These are phyloP conservation scores for Nematopogon swammerdamellus DNA, from an alignment of 2,888 invertebrate genomes.

Conservation along the genomic window DNA sequence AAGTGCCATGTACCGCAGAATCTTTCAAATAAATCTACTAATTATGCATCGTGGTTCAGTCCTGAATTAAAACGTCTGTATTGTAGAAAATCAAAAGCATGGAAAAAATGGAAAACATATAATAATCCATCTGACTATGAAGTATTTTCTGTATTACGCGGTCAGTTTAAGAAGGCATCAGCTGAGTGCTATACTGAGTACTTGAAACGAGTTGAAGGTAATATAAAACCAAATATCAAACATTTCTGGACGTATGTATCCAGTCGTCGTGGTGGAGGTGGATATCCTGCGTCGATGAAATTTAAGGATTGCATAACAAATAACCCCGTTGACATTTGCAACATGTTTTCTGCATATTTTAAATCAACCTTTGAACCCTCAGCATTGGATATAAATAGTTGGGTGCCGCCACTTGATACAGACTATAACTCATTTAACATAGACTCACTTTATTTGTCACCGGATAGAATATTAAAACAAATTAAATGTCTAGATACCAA, in stretches of 20 bases:
- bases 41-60: slow-evolving; percentile 9
- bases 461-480: not conserved
- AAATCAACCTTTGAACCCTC: not conserved
- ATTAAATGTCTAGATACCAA: not conserved
- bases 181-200: slow-evolving; percentile 6
- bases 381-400: not conserved
- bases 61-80: slow-evolving; percentile 7
- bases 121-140: slow-evolving; percentile 9
- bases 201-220: slow-evolving; percentile 6
- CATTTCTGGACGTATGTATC: slow-evolving; percentile 8
- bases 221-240: slow-evolving; percentile 8
- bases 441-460: not conserved
- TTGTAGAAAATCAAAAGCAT: slow-evolving; percentile 9
- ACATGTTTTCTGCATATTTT: not conserved
- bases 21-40: not conserved
- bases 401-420: not conserved
- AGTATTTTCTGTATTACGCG: slow-evolving; percentile 7
- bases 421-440: not conserved
- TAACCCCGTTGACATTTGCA: not conserved
- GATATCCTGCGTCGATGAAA: not conserved
- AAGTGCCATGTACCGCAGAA: no score
- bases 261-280: not conserved
- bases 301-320: not conserved
- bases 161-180: slow-evolving; percentile 8
- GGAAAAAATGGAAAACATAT: slow-evolving; percentile 11